These are phyloP conservation scores for Sorex maritimensis DNA, from an alignment of 2,797 vertebrate genomes.

Conservation along the genomic window DNA sequence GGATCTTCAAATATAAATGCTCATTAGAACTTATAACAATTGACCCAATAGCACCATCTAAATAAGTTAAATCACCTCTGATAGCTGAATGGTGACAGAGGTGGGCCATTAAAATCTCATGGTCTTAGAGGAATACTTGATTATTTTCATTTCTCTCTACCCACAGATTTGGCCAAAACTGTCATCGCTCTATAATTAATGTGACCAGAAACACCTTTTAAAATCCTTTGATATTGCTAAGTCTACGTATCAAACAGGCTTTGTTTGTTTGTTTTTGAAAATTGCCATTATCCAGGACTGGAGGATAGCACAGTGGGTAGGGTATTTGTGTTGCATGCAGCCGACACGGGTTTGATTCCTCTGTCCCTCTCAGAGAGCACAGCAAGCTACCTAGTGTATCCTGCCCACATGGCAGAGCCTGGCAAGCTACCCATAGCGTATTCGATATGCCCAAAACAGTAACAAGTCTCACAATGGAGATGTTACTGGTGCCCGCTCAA, in stretches of 20 bases:
- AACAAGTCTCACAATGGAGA: too few species aligned
- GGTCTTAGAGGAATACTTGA: not conserved
- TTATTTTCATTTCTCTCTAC: not conserved
- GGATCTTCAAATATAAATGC: not conserved
- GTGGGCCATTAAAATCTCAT: conserved; percentile 43
- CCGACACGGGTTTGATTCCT: too few species aligned
- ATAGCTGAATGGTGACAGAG: not conserved
- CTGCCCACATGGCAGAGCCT: too few species aligned
- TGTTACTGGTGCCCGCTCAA: too few species aligned
- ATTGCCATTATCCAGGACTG: not conserved
- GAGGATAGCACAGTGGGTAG: too few species aligned
- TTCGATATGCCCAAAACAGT: too few species aligned
- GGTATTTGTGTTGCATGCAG: too few species aligned
- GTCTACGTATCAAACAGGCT: conserved; percentile 9
- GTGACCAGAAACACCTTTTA: not conserved
- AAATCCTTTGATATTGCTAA: not conserved
- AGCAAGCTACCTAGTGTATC: too few species aligned
- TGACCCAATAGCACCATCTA: not conserved
- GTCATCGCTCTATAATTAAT: not conserved
- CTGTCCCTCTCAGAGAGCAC: too few species aligned
- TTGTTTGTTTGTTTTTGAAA: not conserved
- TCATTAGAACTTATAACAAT: not conserved
- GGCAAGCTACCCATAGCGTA: too few species aligned
- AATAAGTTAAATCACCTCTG: not conserved
- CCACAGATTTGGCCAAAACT: not conserved